Base-by-base conservation (phyloP, 92 coral and sea anemone species). In the Parazoanthus darwini region DNA sequence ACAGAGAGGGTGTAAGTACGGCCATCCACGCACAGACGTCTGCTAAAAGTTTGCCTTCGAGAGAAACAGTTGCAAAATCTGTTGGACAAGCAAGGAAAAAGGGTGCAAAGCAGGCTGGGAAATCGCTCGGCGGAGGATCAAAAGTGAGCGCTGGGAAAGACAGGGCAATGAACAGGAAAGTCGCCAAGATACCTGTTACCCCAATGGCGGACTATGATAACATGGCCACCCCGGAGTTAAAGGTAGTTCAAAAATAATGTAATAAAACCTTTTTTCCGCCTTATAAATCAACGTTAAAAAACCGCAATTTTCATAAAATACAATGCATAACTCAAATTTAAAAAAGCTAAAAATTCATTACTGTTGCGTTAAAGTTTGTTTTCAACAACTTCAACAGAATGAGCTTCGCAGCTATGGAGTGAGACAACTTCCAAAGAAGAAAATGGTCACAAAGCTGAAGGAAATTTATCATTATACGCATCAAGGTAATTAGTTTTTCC, bases 391-490 rank as follows among this genome's bases (percentile, higher is more conserved):
- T 82, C 58, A 54, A 4, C 82, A 97, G 99, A 82, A 18, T 76
- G 92, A 94, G 63, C 88, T 97, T 68, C 86, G 90, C 26, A 91
- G 86, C 89, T 97, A 84, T 88, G 99, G 99, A 38, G 95, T 97
- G 44, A 94, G 99, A 22, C 89, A 98, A 20, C 93, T 97, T 79
- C 94, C 98, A 14, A 97, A 97, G 94, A 93, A 93, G 75, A 95
- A 93, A 92, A 95, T 95, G 99, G 79, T 92, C 23, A 83, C 90
- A 63, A 97, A 97, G 88, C 91, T 97, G 90, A 91, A 82, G 75
- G 98, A 97, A 81, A 95, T 97, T 77, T 91, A 94, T 80, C 92
- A 92, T 13, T 95, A 90, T 90, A 92, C 96, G 7, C 98, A 94
- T 59, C 86, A 85, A 93, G 96, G 99, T 96, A 89, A 9, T 38